Evolutionary conservation across 2,797 vertebrate species (phyloP).

Genomic region (Clarias pachynema): DNA sequence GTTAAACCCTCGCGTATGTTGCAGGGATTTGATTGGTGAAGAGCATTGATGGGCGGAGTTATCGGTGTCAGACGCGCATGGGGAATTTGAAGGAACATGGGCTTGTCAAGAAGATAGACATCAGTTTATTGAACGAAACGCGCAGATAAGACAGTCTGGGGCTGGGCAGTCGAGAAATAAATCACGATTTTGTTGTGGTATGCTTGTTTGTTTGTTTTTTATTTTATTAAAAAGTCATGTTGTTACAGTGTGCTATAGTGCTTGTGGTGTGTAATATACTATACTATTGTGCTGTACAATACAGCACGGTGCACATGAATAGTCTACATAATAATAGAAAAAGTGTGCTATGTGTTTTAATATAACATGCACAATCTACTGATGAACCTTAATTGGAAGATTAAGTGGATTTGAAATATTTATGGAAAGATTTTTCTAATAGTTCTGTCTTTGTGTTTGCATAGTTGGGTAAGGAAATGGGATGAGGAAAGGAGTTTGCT

Average conservation of each 20-base stretch:
- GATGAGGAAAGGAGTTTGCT: constrained; percentile 50
- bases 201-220: not conserved
- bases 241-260: constrained; percentile 62
- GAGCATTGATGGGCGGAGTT: constrained; percentile 50
- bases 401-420: not conserved
- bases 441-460: not conserved
- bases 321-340: not conserved
- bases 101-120: constrained; percentile 25
- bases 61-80: constrained; percentile 49
- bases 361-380: not conserved
- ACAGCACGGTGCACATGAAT: no score
- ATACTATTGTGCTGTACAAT: not conserved
- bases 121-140: constrained; percentile 21
- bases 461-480: constrained; percentile 12
- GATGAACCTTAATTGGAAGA: not conserved
- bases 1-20: constrained; percentile 37
- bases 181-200: not conserved
- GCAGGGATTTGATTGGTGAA: constrained; percentile 42
- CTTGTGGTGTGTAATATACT: not conserved
- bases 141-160: constrained; percentile 13
- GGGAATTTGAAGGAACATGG: constrained; percentile 40
- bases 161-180: constrained; percentile 18
- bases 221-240: constrained; percentile 60
- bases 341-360: not conserved
- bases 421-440: not conserved